Base-by-base conservation (phyloP, 2,113 vertebrate species). In the Alosa alosa region DNA sequence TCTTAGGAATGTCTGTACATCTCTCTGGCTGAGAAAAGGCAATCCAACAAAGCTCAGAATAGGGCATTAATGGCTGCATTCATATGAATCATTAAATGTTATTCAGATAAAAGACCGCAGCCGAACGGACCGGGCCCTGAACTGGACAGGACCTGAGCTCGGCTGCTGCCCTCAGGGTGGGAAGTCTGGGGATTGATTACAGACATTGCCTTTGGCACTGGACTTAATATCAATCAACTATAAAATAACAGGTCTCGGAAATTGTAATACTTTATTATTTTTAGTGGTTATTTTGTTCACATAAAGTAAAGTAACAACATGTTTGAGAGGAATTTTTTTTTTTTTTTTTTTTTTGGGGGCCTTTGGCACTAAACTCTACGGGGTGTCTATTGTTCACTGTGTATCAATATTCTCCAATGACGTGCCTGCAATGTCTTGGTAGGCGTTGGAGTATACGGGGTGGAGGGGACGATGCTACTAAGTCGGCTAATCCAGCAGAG, bases 11-110 rank as follows among this genome's bases (percentile, higher is more conserved):
- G 11, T 78, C 72, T 78, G 25, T 41, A 78, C 72, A 78, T 36
- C 72, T 15, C 2, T 11, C 31, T 39, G 72, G 72, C 72, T 39
- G 72, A 78, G 25, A 78, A 36, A 39, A 78, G 64, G n/a, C 25
- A 78, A 78, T 36, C 72, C 72, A 78, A 78, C 31, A 78, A 44
- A 39, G 72, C 72, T 39, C 72, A 39, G 36, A 78, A 78, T 78
- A 36, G 31, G 72, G 31, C 72, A 78, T 39, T 78, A 78, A 78
- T 78, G 72, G 72, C 72, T 36, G 11, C 10, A 31, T 39, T 15
- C 72, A 36, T 39, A 78, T 78, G 72, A 39, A 39, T 41, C 72
- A 78, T 78, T 78, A 31, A 78, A 78, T 31, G 36, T 78, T 10
- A 39, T 15, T 36, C 72, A 36, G 13, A 39, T 20, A 60, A 22